phyloP scores from a whole-genome alignment of 2,888 invertebrate genomes.

The Pelosia muscerda region DNA sequence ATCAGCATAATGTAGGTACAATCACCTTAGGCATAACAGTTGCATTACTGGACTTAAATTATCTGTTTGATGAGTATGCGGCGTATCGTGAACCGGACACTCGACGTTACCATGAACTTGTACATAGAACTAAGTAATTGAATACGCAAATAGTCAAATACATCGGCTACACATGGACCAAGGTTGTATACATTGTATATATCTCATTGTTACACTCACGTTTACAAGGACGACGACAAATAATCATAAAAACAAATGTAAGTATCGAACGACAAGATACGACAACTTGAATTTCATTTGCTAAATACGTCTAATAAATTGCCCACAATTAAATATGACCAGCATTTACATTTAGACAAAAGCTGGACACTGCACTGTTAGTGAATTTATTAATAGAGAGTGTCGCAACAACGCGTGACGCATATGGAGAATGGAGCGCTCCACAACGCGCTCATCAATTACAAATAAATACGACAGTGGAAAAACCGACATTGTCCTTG shows the following conservation, averaged over 20 bases:
- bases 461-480: slow-evolving; percentile 25
- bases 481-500: slow-evolving; percentile 41
- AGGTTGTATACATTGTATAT: not conserved
- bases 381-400: not conserved
- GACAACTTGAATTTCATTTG: not conserved
- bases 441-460: slow-evolving; percentile 24
- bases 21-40: not conserved
- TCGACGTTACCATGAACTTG: not conserved
- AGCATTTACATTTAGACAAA: not conserved
- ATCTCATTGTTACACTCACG: not conserved
- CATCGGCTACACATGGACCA: not conserved
- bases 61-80: not conserved
- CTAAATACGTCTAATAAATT: not conserved
- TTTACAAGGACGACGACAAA: not conserved
- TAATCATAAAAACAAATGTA: too few species aligned
- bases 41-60: not conserved
- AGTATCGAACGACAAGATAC: too few species aligned
- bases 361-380: not conserved
- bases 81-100: not conserved
- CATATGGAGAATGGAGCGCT: slow-evolving; percentile 5
- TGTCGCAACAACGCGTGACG: not conserved
- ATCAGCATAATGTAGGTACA: too few species aligned
- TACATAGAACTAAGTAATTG: not conserved
- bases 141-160: not conserved
- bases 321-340: not conserved